Conservation (phyloP, 1,140 invertebrate genomes). For the Macrostomum lignano region DNA sequence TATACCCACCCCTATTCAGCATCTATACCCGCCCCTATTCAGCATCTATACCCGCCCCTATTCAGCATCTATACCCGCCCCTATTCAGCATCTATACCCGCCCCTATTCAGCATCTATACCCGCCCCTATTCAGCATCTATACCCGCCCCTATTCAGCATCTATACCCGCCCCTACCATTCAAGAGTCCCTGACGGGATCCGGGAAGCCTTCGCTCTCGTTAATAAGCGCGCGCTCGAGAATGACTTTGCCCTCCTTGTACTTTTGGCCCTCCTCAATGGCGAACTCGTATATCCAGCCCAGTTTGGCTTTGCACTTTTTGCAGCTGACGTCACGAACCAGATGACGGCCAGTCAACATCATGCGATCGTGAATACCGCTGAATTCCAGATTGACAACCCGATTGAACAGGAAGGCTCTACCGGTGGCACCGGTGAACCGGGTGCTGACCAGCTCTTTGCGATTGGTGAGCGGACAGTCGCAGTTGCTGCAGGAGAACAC, state of each 20-base stretch:
- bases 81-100: no score
- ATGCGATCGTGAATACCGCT: constrained; percentile 14
- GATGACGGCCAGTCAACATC: constrained; percentile 45
- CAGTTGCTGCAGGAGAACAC: constrained; percentile 52
- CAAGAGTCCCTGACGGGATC: no score
- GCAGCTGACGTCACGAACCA: constrained; percentile 83
- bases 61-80: no score
- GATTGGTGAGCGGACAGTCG: constrained; percentile 74
- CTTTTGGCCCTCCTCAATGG: constrained; percentile 75
- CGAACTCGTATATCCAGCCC: constrained; percentile 35
- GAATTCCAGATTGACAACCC: constrained; percentile 10
- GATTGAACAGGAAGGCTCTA: constrained; percentile 58
- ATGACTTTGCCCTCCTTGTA: constrained; percentile 82
- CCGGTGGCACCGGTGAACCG: constrained; percentile 73
- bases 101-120: no score
- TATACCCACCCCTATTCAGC: no score
- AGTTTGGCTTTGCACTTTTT: constrained; percentile 56
- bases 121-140: no score
- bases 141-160: no score
- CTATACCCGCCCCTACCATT: no score
- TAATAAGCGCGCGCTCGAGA: constrained; percentile 31
- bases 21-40: no score
- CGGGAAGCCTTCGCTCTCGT: constrained; percentile 4
- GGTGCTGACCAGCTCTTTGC: constrained; percentile 67
- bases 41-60: no score